Percentiles rank a stretch among this genome's conserved stretches.
Conservation (phyloP, 2,797 vertebrate genomes). For the Rhabdomys pumilio region DNA sequence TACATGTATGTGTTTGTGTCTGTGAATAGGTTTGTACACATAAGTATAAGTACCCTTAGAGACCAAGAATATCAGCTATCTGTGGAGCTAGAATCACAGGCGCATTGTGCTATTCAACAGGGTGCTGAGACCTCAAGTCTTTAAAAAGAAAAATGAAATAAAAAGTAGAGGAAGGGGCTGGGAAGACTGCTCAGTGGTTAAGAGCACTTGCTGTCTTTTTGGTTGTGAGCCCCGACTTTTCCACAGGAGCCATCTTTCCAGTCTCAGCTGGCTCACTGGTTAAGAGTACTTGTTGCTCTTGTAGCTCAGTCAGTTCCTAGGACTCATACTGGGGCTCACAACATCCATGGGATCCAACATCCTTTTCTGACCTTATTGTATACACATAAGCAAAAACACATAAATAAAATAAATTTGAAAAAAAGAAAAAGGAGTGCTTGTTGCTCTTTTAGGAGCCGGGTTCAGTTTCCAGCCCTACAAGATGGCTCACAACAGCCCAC, state of each 20-base stretch:
- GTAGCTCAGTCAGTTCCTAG: no score
- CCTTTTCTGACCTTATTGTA: neutral
- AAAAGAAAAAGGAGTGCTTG: neutral
- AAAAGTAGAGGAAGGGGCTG: neutral
- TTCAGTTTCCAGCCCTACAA: neutral
- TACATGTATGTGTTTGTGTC: neutral
- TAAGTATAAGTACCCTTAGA: neutral
- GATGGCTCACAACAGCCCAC: neutral
- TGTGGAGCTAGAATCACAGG: neutral
- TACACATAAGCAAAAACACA: neutral
- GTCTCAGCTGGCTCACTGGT: neutral
- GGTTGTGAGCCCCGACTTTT: neutral
- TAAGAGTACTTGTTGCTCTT: neutral
- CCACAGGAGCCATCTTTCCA: neutral
- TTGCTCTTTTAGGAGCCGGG: neutral
- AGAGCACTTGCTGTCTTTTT: neutral
- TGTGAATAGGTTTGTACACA: neutral
- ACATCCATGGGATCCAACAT: neutral
- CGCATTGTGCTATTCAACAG: neutral
- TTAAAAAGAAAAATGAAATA: conserved; percentile 63
- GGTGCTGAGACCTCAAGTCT: neutral
- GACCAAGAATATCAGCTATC: neutral
- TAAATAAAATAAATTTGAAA: neutral
- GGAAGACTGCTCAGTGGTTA: neutral
- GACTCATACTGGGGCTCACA: neutral